phyloP scores from a whole-genome alignment of 2,888 invertebrate genomes.

The Mythimna pallens region DNA sequence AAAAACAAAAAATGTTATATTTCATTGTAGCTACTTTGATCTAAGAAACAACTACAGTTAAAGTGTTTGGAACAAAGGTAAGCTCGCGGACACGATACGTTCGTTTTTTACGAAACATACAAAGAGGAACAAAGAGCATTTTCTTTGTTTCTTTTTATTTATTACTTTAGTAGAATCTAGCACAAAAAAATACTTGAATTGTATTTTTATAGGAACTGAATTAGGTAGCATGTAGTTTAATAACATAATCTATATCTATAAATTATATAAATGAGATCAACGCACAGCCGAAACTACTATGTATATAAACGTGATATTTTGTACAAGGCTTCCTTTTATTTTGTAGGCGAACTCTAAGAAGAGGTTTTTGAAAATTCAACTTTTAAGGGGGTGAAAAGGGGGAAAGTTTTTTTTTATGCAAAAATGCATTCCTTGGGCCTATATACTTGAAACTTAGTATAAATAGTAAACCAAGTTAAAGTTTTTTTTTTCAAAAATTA shows the following conservation, averaged over 20 bases:
- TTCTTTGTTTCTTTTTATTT: constrained; percentile 44
- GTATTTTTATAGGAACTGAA: not conserved
- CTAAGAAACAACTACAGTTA: constrained; percentile 43
- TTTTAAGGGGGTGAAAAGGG: too few species aligned
- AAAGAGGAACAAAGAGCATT: constrained; percentile 23
- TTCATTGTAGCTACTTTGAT: constrained; percentile 31
- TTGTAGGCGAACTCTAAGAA: too few species aligned
- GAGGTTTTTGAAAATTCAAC: too few species aligned
- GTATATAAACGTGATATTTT: too few species aligned
- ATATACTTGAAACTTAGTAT: too few species aligned
- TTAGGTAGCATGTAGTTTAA: not conserved
- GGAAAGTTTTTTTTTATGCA: too few species aligned
- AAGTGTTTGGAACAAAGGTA: constrained; percentile 49
- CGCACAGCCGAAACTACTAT: too few species aligned
- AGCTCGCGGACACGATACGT: constrained; percentile 38
- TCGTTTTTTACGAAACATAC: constrained; percentile 14
- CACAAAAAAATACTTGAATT: constrained; percentile 9
- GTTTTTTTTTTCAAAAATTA: too few species aligned
- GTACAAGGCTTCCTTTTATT: too few species aligned
- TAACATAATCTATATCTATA: constrained; percentile 7
- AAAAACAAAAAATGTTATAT: constrained; percentile 35
- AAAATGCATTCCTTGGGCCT: too few species aligned
- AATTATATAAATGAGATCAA: too few species aligned
- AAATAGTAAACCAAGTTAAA: too few species aligned
- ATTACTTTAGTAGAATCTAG: constrained; percentile 31